Conservation (phyloP, 2,113 vertebrate species). For the Erinaceus europaeus region DNA sequence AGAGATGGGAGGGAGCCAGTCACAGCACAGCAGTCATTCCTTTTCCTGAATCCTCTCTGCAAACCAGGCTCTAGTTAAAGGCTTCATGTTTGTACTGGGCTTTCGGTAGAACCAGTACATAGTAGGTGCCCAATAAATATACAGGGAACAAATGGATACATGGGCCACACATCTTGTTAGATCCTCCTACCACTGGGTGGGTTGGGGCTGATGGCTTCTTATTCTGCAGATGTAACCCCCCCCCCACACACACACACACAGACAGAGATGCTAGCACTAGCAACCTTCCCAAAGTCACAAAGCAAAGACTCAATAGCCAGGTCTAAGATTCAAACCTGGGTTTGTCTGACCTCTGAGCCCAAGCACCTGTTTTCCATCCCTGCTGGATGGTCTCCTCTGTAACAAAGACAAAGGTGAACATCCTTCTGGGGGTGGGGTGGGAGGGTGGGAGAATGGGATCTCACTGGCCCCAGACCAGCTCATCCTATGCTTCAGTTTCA, state of each 20-base stretch:
- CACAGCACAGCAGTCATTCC: neutral
- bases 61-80: neutral
- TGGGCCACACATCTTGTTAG: neutral
- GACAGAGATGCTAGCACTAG: no score
- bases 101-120: neutral
- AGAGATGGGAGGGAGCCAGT: neutral
- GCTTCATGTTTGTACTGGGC: neutral
- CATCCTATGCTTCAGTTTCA: neutral
- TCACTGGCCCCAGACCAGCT: neutral
- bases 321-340: neutral
- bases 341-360: neutral
- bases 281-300: neutral
- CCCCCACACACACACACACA: no score
- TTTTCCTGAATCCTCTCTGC: neutral
- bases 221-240: neutral
- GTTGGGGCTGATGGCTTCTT: neutral
- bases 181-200: neutral
- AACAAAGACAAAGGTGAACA: rapidly evolving
- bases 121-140: neutral
- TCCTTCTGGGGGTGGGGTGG: no score
- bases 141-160: no score
- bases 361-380: neutral
- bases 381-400: neutral
- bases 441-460: neutral
- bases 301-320: neutral